phyloP scores from a whole-genome alignment of 2,888 invertebrate species.

The Heliconius hortense region DNA sequence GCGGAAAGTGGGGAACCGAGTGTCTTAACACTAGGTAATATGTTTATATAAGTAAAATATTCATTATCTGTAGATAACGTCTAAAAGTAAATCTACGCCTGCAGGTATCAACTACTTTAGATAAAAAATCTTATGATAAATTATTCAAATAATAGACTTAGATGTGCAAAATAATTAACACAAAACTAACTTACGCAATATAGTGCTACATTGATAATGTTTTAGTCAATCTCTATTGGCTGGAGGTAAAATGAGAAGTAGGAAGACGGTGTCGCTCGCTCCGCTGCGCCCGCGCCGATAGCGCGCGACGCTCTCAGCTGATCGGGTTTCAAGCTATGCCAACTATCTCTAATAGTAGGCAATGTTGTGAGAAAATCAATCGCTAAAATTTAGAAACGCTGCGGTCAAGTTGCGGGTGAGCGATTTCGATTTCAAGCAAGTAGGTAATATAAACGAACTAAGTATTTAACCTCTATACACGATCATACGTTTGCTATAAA shows the following conservation, averaged over 20 bases:
- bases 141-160: too few relatives aligned
- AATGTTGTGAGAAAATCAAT: conserved; percentile 54
- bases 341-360: conserved; percentile 51
- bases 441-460: conserved; percentile 32
- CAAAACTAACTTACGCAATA: conserved; percentile 48
- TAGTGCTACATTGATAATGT: conserved; percentile 61
- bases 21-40: too few relatives aligned
- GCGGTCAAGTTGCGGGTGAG: conserved; percentile 43
- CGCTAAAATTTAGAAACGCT: conserved; percentile 45
- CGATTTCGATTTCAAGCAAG: conserved; percentile 41
- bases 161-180: not conserved
- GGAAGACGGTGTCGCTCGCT: conserved; percentile 70
- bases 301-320: conserved; percentile 66
- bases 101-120: not conserved
- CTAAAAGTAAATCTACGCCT: not conserved
- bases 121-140: too few relatives aligned
- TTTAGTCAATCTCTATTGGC: conserved; percentile 66
- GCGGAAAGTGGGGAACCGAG: too few relatives aligned
- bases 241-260: conserved; percentile 73
- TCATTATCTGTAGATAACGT: too few relatives aligned
- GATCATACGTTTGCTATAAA: not conserved
- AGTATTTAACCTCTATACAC: conserved; percentile 31
- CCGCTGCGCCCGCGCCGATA: conserved; percentile 62
- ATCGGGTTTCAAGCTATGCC: conserved; percentile 63
- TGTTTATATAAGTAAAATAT: not conserved